Conservation (phyloP, 2,113 vertebrate genomes). For the human region GRCh38 chr2:164862001-164862500, state of each 20-base stretch:
- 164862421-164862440: background rate
- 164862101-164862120: background rate
- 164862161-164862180: background rate
- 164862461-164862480: background rate
- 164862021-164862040: background rate
- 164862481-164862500: background rate
- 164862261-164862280: background rate
- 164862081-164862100: background rate
- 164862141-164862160: background rate
- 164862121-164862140: background rate
- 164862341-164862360: background rate
- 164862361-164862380: background rate
- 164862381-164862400: background rate
- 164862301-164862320: background rate
- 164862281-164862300: background rate
- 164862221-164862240: background rate
- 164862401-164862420: background rate
- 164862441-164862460: background rate
- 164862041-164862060: background rate
- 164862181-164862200: background rate
- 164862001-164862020: background rate
- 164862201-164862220: background rate
- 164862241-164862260: background rate
- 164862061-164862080: background rate
- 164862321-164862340: background rate